Base-by-base conservation (phyloP, 2,888 invertebrate species). In the Conistra vaccinii region DNA sequence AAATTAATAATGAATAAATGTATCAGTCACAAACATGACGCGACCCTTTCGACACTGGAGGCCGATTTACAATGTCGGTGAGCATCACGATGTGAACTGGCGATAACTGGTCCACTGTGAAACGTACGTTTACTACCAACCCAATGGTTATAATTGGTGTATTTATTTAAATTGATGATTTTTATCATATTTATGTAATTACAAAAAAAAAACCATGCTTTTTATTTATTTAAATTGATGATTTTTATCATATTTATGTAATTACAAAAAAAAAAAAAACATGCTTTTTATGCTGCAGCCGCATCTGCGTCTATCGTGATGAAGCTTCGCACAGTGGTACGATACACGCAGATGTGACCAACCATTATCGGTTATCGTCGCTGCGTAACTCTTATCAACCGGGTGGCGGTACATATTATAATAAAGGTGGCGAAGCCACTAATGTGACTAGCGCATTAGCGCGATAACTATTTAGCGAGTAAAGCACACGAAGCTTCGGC, bases 31-130 rank as follows among this genome's bases (percentile, higher is more conserved):
- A 57, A 66, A 69, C 60, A 67, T n/a, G 60, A 71, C 48, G 45
- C 35, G 45, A 12, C 42, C 63, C 26, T 70, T 65, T 73, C 39
- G 61, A 55, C 65, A 32, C 58, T 68, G 53, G 60, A 69, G 23
- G 35, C 65, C 67, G 68, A 76, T 79, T 80, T 77, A 82, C 89
- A 78, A 92, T 91, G 91, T 89, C 77, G 77, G 78, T 57, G 87
- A 53, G 80, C 92, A 92, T 70, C 84, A 84, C 83, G 81, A 84
- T 88, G 93, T 91, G 80, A 93, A 92, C 82, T 60, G 61, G 75
- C 69, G 93, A 93, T 93, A 93, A 90, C 81, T 79, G 65, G 35
- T 71, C 69, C 60, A 69, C 45, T 62, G 55, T 17, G 58, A 60
- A 69, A 57, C 14, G 32, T 12, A 12, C 35, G n/a, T n/a, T n/a